Conservation (phyloP, 2,888 invertebrate species). For the Helicoverpa assulta region DNA sequence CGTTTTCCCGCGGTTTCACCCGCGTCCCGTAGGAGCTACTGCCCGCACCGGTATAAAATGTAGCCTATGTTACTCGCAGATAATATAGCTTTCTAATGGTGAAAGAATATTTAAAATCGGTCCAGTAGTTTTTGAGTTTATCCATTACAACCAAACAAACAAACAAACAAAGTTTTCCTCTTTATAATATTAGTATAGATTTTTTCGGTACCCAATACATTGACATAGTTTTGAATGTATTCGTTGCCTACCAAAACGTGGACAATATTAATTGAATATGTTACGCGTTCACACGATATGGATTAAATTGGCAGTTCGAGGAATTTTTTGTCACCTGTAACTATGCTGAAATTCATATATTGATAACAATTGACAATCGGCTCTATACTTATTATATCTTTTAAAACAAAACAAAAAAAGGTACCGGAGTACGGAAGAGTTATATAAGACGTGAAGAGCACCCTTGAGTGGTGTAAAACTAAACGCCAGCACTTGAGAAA, state of each 20-base stretch:
- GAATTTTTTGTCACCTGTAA: neutral
- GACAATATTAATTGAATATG: constrained; percentile 17
- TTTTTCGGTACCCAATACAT: neutral
- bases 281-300: neutral
- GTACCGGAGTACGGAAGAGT: neutral
- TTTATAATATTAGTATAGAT: too few relatives aligned
- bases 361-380: neutral
- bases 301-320: neutral
- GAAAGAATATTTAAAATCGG: too few relatives aligned
- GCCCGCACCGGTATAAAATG: too few relatives aligned
- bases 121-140: too few relatives aligned
- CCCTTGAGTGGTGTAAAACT: constrained; percentile 38
- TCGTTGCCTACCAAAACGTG: constrained; percentile 8
- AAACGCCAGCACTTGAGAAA: neutral
- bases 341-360: neutral
- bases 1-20: too few relatives aligned
- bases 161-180: too few relatives aligned
- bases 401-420: neutral
- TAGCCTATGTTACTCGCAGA: too few relatives aligned
- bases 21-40: too few relatives aligned
- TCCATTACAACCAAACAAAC: too few relatives aligned
- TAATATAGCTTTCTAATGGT: too few relatives aligned
- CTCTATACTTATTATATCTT: too few relatives aligned
- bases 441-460: neutral
- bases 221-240: constrained; percentile 1